phyloP scores from a whole-genome alignment of 2,888 invertebrate genomes.

The Cryptocheilus praepositus region DNA sequence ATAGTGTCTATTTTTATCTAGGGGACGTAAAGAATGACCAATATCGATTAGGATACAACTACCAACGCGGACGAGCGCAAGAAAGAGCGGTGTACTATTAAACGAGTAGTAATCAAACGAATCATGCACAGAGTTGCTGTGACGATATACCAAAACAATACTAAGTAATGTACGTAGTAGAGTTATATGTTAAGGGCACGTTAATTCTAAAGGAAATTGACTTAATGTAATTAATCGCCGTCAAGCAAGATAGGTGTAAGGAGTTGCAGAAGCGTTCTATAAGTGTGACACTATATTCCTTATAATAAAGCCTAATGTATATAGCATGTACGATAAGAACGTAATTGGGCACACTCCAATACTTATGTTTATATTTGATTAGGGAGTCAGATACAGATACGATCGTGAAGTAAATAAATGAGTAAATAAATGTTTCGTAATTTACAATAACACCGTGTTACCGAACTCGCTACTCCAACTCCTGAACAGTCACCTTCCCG shows the following conservation, averaged over 20 bases:
- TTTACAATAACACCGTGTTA: conserved; percentile 56
- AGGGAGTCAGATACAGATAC: conserved; percentile 62
- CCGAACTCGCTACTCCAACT: conserved; percentile 1
- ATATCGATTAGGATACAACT: conserved; percentile 40
- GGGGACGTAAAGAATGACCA: conserved; percentile 54
- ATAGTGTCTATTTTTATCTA: conserved; percentile 65
- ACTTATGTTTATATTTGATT: conserved; percentile 71
- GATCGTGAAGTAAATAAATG: conserved; percentile 67
- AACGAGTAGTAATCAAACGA: conserved; percentile 67
- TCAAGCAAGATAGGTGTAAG: conserved; percentile 49
- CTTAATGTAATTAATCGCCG: conserved; percentile 49
- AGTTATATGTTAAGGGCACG: conserved; percentile 24
- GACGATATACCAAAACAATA: conserved; percentile 74
- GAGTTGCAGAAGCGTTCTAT: conserved; percentile 55
- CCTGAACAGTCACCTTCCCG: not conserved
- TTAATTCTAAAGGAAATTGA: conserved; percentile 38
- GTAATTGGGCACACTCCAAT: conserved; percentile 63
- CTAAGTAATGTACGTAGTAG: conserved; percentile 55
- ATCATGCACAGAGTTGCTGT: conserved; percentile 72
- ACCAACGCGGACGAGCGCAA: conserved; percentile 13
- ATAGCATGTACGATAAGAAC: conserved; percentile 68
- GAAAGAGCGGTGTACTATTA: conserved; percentile 37
- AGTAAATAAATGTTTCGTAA: conserved; percentile 69
- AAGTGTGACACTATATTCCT: conserved; percentile 63
- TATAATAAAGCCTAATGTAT: conserved; percentile 62